phyloP scores from a whole-genome alignment of 2,888 invertebrate species.

The Erannis defoliaria region DNA sequence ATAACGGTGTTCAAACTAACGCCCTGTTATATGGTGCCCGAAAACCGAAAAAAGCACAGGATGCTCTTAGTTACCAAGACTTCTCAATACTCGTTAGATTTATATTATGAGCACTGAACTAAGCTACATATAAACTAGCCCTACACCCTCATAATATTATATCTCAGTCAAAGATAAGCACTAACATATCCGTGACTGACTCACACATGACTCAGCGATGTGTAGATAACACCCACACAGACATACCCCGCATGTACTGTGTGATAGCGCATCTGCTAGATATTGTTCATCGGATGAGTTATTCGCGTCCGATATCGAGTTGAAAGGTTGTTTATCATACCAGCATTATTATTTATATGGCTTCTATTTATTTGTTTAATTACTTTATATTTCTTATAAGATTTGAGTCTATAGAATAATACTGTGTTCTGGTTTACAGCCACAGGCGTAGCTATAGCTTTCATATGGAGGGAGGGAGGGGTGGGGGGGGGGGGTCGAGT shows the following conservation, averaged over 20 bases:
- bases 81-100: not conserved
- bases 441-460: too few relatives aligned
- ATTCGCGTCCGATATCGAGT: constrained; percentile 29
- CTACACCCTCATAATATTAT: not conserved
- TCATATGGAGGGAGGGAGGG: too few relatives aligned
- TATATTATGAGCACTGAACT: not conserved
- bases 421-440: too few relatives aligned
- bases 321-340: constrained; percentile 19
- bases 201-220: constrained; percentile 32
- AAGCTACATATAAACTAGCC: not conserved
- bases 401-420: too few relatives aligned
- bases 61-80: too few relatives aligned
- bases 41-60: too few relatives aligned
- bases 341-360: too few relatives aligned
- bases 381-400: too few relatives aligned
- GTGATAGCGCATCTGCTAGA: constrained; percentile 30
- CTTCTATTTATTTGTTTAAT: too few relatives aligned
- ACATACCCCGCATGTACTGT: constrained; percentile 1
- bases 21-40: too few relatives aligned
- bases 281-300: constrained; percentile 41
- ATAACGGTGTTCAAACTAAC: too few relatives aligned
- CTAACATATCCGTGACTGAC: not conserved
- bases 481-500: too few relatives aligned
- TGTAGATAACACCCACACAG: constrained; percentile 35
- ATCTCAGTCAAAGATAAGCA: not conserved